Conservation (phyloP, 1,140 invertebrate genomes). For the Acarapis woodi region DNA sequence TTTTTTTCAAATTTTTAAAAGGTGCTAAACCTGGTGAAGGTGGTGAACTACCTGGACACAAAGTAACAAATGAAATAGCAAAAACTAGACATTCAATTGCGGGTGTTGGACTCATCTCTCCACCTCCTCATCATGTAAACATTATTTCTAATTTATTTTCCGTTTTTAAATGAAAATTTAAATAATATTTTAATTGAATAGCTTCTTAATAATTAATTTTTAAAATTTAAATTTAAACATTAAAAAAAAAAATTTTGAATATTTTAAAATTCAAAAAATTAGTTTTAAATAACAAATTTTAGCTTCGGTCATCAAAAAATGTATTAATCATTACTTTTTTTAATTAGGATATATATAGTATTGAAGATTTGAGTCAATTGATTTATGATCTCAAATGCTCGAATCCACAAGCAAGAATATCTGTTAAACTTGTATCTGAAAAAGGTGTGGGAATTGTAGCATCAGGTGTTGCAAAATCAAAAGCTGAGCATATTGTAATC, state of each 20-base stretch:
- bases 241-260: no score
- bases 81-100: conserved; percentile 75
- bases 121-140: conserved; percentile 93
- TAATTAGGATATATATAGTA: conserved; percentile 86
- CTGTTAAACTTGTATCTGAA: conserved; percentile 92
- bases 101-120: conserved; percentile 91
- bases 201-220: no score
- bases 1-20: no score
- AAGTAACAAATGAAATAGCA: conserved; percentile 79
- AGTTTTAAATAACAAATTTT: no score
- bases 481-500: conserved; percentile 23
- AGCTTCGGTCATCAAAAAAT: no score
- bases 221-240: no score
- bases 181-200: no score
- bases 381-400: conserved; percentile 96
- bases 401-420: conserved; percentile 78
- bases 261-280: no score
- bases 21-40: conserved; percentile 85
- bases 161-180: no score
- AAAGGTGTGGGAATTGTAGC: conserved; percentile 94
- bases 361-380: conserved; percentile 90
- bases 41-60: conserved; percentile 64
- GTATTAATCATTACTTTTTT: no score
- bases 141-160: no score
- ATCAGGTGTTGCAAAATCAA: conserved; percentile 73